Evolutionary conservation across 2,797 vertebrate genomes (phyloP), one percentile per base, ranked within the genome.

Genomic region (Hoplostethus atlanticus): DNA sequence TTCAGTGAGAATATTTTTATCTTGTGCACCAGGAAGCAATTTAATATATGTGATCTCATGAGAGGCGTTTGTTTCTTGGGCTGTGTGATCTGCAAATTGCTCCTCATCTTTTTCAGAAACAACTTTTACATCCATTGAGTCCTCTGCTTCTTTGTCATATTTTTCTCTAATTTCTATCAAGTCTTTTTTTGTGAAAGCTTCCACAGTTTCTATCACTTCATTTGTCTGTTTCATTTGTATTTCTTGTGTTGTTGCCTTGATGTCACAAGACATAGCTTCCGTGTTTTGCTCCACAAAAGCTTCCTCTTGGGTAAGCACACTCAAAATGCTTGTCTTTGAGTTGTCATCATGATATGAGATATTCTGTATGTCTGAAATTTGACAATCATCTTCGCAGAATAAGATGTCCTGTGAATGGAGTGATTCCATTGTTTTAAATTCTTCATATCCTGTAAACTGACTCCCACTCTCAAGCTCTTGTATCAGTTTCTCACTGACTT

Each of bases 221-320:
- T 50, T 25, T 64, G 40, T 59, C 31, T 64, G 57, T 56, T 75
- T 12, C 25, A 31, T 12, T 6, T 54, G 55, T 2, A 55, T 25
- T 42, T 71, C 36, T 68, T 54, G 15, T 40, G 4, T 47, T 0
- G 17, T 0, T 34, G 36, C 36, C 12, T 66, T 25, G 64, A 65
- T 60, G 21, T 65, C 40, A 21, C 21, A 21, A 21, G 21, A 21
- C 1, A 21, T 21, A 21, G 21, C 21, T 21, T 21, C 21, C 21
- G 21, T 21, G 21, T 53, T 80, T 61, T 71, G 63, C 11, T n/a
- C 16, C 9, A 38, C 55, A 74, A 38, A 47, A 0, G 30, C 53
- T 62, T 67, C 68, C 40, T 68, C 60, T 69, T 81, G 66, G 44
- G 73, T 53, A 61, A 58, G 47, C 34, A 52, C 59, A 34, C 56